These are phyloP conservation scores for Hafferia zeledoni DNA, from an alignment of 2,797 vertebrate species.

Conservation along the genomic window DNA sequence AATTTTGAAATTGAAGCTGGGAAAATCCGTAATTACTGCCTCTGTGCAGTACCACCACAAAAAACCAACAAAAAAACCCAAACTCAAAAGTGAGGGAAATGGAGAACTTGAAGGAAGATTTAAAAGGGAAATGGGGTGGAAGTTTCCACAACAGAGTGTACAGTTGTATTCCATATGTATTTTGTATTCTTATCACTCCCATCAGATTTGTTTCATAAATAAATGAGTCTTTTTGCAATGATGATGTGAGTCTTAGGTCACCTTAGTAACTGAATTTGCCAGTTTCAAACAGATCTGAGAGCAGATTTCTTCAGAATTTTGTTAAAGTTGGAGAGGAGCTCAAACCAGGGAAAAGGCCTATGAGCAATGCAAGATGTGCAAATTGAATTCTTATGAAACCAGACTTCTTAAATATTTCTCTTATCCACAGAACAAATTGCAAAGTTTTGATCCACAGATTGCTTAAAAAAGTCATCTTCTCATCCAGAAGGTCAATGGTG, in stretches of 20 bases:
- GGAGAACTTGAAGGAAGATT: neutral
- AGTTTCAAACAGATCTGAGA: neutral
- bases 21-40: neutral
- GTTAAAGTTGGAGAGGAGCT: neutral
- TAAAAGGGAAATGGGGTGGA: neutral
- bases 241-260: neutral
- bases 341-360: rapidly evolving
- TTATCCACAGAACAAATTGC: neutral
- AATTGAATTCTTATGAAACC: neutral
- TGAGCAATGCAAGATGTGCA: neutral
- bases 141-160: neutral
- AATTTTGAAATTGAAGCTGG: neutral
- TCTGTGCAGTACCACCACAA: neutral
- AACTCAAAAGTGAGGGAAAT: neutral
- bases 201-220: neutral
- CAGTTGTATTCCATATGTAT: neutral
- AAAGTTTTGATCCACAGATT: neutral
- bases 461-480: neutral
- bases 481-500: constrained; percentile 60
- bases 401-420: neutral
- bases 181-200: neutral
- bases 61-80: neutral
- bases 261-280: neutral
- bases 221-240: neutral
- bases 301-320: neutral